Conservation (phyloP, 2,888 invertebrate genomes). For the Eugnorisma glareosa region DNA sequence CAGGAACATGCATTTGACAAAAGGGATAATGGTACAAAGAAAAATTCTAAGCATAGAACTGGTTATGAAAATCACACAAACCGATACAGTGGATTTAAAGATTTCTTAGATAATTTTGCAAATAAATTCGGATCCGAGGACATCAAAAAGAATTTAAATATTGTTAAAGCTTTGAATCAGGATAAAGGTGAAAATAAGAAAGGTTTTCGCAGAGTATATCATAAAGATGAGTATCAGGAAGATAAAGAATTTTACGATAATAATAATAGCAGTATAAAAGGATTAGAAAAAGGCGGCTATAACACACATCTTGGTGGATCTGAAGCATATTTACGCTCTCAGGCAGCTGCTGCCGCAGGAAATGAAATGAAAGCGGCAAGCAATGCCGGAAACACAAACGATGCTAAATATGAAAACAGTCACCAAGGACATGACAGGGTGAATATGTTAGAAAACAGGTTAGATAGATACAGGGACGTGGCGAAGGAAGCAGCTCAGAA, state of each 20-base stretch:
- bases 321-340: slow-evolving; percentile 75
- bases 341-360: slow-evolving; percentile 72
- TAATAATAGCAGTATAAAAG: slow-evolving; percentile 74
- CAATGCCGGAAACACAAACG: slow-evolving; percentile 69
- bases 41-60: slow-evolving; percentile 68
- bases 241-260: slow-evolving; percentile 86
- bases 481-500: slow-evolving; percentile 76
- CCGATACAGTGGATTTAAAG: slow-evolving; percentile 77
- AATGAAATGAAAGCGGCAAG: slow-evolving; percentile 69
- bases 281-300: slow-evolving; percentile 76
- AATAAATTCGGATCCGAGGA: slow-evolving; percentile 83
- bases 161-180: slow-evolving; percentile 72
- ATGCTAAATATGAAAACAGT: slow-evolving; percentile 69
- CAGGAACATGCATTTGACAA: slow-evolving; percentile 71
- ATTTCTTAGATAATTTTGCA: slow-evolving; percentile 81
- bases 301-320: slow-evolving; percentile 76
- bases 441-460: slow-evolving; percentile 69
- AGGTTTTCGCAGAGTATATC: slow-evolving; percentile 84
- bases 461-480: slow-evolving; percentile 76
- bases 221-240: slow-evolving; percentile 86
- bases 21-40: slow-evolving; percentile 68
- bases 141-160: slow-evolving; percentile 75
- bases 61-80: slow-evolving; percentile 69
- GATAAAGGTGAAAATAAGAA: slow-evolving; percentile 83
- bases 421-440: slow-evolving; percentile 68